These are phyloP conservation scores for Microhierax caerulescens DNA, from an alignment of 2,797 vertebrate species.

Conservation along the genomic window DNA sequence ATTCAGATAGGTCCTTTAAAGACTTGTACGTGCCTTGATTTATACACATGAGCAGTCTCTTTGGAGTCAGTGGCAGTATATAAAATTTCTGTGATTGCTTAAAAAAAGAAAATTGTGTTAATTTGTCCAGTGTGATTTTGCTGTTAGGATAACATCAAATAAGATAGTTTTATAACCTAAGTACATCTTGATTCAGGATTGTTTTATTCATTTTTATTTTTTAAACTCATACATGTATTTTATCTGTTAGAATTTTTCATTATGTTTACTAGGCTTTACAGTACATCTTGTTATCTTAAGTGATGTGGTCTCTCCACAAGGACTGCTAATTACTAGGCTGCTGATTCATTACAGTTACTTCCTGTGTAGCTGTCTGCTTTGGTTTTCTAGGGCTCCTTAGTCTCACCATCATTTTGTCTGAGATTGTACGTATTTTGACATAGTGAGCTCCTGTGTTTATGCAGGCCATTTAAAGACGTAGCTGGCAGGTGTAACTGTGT, in stretches of 20 bases:
- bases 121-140: not conserved
- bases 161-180: not conserved
- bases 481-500: not conserved
- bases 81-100: not conserved
- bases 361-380: not conserved
- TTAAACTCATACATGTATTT: not conserved
- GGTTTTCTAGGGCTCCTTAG: not conserved
- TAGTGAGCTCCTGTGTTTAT: not conserved
- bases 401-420: not conserved
- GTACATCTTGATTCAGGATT: not conserved
- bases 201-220: not conserved
- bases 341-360: not conserved
- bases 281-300: not conserved
- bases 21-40: not conserved
- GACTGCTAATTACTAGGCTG: not conserved
- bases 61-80: not conserved
- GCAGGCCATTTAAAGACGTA: not conserved
- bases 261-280: not conserved
- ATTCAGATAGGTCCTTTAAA: not conserved
- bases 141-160: not conserved
- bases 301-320: not conserved
- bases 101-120: not conserved
- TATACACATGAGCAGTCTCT: not conserved
- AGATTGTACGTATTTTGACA: not conserved
- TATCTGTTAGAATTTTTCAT: not conserved